Base-by-base conservation (phyloP, 2,888 invertebrate genomes). In the Arctia plantaginis region DNA sequence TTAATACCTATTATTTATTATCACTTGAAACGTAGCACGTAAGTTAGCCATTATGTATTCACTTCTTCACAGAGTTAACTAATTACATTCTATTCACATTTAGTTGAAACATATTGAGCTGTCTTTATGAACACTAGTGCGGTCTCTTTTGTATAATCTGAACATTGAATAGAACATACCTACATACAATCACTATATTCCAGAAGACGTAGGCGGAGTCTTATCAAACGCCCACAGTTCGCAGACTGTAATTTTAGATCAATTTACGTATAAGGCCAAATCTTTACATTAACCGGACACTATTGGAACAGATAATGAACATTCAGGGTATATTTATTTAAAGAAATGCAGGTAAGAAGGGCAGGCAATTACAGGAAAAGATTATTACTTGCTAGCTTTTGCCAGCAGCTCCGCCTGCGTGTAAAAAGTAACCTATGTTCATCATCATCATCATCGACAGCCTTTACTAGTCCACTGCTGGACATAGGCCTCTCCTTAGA, bases 71-170 rank as follows among this genome's bases (percentile, higher is more conserved):
- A 59, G 72, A 64, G 64, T 73, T 68, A 73, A 73, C 64, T 73
- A 73, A 73, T 69, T 69, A 39, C 27, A 41, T 51, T 73, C 73
- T 73, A 73, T 73, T 73, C 62, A 73, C 47, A 68, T 68, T 68
- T 1, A 30, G 72, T 66, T 71, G 66, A 59, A 27, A 71, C 51
- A 18, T 66, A 41, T 66, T 35, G 1, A 62, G 62, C 47, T n/a
- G 35, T 18, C 27, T 51, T 15, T 51, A 33, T 27, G 47, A 65
- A 35, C 44, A 64, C 65, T 39, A 66, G 35, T 51, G 62, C 65
- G 35, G 51, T 51, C 51, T 51, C 18, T 66, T 71, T 66, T 23
- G 18, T 51, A n/a, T 27, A 39, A 35, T 30, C 0, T 30, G 27
- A 30, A 27, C 27, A 20, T 66, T 33, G 27, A 66, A 71, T 55